Evolutionary conservation across 2,797 vertebrate genomes (phyloP).

Genomic region (Adelosebastes latens): DNA sequence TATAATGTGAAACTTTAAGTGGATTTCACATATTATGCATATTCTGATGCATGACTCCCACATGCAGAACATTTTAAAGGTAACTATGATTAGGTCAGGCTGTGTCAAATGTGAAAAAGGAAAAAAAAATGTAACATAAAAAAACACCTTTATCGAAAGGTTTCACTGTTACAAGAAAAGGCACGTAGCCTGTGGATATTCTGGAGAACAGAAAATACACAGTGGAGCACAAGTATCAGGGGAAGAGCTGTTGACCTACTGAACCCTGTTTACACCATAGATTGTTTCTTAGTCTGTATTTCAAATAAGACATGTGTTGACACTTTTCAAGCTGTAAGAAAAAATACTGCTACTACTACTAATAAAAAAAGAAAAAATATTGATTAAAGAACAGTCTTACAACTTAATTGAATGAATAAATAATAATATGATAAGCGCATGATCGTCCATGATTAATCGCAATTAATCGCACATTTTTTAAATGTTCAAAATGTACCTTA

Average conservation of each 20-base stretch:
- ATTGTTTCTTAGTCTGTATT: not conserved
- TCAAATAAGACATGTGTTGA: not conserved
- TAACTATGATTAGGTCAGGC: not conserved
- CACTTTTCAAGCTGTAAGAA: not conserved
- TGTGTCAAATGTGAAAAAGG: not conserved
- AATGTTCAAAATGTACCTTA: too few species aligned
- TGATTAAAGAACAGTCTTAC: not conserved
- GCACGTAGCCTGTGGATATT: not conserved
- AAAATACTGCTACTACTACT: not conserved
- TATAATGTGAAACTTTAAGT: conserved; percentile 11
- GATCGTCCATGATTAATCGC: too few species aligned
- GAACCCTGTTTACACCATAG: not conserved
- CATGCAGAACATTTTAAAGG: not conserved
- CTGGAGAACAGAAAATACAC: not conserved
- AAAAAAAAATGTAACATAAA: not conserved
- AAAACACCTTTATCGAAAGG: not conserved
- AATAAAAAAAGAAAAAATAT: not conserved
- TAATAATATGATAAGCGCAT: too few species aligned
- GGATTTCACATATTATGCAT: not conserved
- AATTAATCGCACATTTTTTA: too few species aligned
- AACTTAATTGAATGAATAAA: not conserved
- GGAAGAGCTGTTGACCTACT: not conserved
- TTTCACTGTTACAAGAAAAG: not conserved
- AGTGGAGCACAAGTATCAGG: not conserved
- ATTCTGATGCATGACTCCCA: conserved; percentile 16